Base-by-base conservation (phyloP, 2,113 vertebrate genomes). In the Oriolus oriolus region DNA sequence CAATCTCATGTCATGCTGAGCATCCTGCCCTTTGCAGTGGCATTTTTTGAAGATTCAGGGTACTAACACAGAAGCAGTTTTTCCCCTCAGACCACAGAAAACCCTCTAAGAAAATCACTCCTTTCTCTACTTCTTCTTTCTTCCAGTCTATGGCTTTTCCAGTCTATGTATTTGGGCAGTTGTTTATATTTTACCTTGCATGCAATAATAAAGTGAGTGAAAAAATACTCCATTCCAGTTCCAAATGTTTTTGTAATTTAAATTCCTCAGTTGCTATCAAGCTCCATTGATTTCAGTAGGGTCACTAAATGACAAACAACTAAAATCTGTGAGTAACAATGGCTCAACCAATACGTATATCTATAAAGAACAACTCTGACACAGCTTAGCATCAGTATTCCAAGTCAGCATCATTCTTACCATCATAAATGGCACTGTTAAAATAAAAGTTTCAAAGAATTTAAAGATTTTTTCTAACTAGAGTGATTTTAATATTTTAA, bases 401-500 rank as follows among this genome's bases (percentile, higher is more conserved):
- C 14, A 69, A 47, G 10, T 39, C 61, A 81, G 42, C 26, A 68
- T 59, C 11, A 14, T 56, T 84, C 59, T 65, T 81, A 52, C 3
- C 8, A 37, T 56, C 28, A 49, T 7, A 89, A 89, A 41, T 56
- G 11, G n/a, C 14, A 60, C 0, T 64, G 14, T 33, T 82, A 79
- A 60, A 79, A 69, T 33, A 56, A 41, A 90, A 41, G 7, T 76
- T 79, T 54, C 42, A 68, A 81, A 50, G 30, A 77, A 76, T 71
- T 70, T 26, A 82, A 71, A 59, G 37, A 39, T 77, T 79, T 91
- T 91, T 75, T 85, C 21, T 57, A 61, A 16, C 31, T 52, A 42
- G 20, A 82, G 6, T 22, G 15, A 93, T 93, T 84, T 59, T 45
- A 81, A 16, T 75, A 85, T 64, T 83, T 84, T 89, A 89, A 89